Base-by-base conservation (phyloP, 2,888 invertebrate species). In the Eristalinus aeneus region DNA sequence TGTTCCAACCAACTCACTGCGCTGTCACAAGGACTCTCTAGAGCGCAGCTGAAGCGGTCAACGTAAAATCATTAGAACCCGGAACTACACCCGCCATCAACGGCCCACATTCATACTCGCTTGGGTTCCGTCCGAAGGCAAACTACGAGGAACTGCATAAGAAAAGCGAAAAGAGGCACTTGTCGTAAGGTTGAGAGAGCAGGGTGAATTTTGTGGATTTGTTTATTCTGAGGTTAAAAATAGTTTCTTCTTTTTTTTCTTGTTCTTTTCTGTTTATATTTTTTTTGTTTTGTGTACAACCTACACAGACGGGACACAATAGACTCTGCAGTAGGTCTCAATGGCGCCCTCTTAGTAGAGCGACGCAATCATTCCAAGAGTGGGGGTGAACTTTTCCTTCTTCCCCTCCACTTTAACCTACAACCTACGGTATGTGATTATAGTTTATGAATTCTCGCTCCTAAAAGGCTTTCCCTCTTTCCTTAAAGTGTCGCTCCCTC, bases 141-240 rank as follows among this genome's bases (percentile, higher is more conserved):
- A 56, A 11, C 4, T 23, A 56, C n/a, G 22, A 22, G 11, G 11
- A 23, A 11, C 16, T 23, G 12, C 56, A 56, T 56, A 22, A 56
- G 23, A 11, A 56, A 12, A 5, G 22, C 11, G 22, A 0, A 27
- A 27, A 39, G 39, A n/a, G 20, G 34, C 16, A 16, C 46, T 46
- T 46, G 46, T 46, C 16, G 16, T 16, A 6, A 46, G 46, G 16
- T 16, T 8, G 46, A 46, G 36, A 36, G 46, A 8, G 46, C 16
- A 16, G 46, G 46, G 36, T 69, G 12, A 64, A 77, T 36, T 67
- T 46, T 65, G 53, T 46, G 36, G 36, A 63, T 67, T 77, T 83
- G 73, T 83, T 83, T 83, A 54, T 58, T 4, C 27, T 73, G 56
- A 36, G 56, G 78, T 73, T 83, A 83, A 78, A 83, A 83, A 83